Conservation (phyloP, 2,888 invertebrate species). For the Parapristionchus giblindavisi region DNA sequence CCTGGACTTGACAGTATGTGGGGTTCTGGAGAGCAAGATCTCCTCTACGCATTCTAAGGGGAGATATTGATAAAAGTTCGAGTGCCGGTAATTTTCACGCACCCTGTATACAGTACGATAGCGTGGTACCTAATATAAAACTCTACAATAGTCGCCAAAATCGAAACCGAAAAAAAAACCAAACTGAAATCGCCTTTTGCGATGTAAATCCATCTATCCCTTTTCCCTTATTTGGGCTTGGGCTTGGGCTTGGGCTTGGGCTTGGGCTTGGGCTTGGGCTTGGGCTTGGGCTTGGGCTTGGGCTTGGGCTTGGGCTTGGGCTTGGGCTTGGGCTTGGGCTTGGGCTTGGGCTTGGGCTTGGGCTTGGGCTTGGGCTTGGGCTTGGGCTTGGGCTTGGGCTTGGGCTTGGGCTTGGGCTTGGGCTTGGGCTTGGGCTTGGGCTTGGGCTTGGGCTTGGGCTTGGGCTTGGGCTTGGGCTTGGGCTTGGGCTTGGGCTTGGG, state of each 20-base stretch:
- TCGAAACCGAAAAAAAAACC: too few relatives aligned
- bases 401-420: conserved; percentile 42
- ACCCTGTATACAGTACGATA: too few relatives aligned
- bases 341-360: conserved; percentile 18
- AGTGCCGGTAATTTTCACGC: too few relatives aligned
- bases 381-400: conserved; percentile 44
- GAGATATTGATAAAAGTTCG: too few relatives aligned
- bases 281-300: conserved; percentile 43
- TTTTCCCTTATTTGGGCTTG: too few relatives aligned
- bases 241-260: neutral
- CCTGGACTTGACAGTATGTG: too few relatives aligned
- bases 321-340: conserved; percentile 37
- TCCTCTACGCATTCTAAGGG: too few relatives aligned
- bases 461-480: conserved; percentile 12
- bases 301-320: conserved; percentile 43
- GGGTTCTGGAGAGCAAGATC: too few relatives aligned
- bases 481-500: conserved; percentile 12
- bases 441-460: conserved; percentile 36
- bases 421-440: conserved; percentile 43
- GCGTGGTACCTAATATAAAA: too few relatives aligned
- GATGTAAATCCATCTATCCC: too few relatives aligned
- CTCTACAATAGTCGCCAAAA: too few relatives aligned
- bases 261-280: conserved; percentile 7
- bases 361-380: conserved; percentile 17
- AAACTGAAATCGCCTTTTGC: too few relatives aligned